These are phyloP conservation scores for Paramormyrops hopkinsi DNA, from an alignment of 2,797 vertebrate genomes.

Conservation along the genomic window DNA sequence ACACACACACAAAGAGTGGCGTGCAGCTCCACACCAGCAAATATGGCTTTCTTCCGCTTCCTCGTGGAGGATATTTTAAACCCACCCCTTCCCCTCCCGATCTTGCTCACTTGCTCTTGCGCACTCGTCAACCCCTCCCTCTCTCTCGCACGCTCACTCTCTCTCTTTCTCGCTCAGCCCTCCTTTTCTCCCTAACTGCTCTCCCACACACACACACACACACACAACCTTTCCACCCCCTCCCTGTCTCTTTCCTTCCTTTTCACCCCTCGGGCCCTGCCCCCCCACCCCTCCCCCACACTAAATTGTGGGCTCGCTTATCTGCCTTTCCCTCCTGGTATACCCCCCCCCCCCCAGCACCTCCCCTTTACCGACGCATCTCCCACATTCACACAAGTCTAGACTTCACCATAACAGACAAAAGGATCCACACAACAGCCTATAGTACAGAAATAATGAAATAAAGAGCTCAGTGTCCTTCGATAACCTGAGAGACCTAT, in stretches of 20 bases:
- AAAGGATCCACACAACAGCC: not conserved
- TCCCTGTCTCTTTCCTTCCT: not conserved
- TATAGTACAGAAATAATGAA: not conserved
- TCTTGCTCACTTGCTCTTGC: constrained; percentile 4
- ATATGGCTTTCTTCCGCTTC: constrained; percentile 22
- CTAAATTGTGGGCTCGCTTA: not conserved
- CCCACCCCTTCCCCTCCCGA: not conserved
- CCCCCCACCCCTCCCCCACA: constrained; percentile 18
- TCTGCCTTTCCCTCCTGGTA: not conserved
- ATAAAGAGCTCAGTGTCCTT: not conserved
- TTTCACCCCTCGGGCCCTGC: not conserved
- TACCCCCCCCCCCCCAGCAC: constrained; percentile 7
- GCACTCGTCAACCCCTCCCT: constrained; percentile 13
- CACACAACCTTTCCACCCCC: constrained; percentile 18
- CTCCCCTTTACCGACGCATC: constrained; percentile 20
- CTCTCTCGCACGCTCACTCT: not conserved
- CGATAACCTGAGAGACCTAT: not conserved
- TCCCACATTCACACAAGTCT: constrained; percentile 29
- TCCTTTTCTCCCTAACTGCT: constrained; percentile 8
- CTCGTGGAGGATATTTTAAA: constrained; percentile 17
- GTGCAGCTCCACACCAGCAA: constrained; percentile 4
- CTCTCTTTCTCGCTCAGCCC: not conserved
- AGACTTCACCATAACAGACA: constrained; percentile 29
- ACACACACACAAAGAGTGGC: constrained; percentile 23
- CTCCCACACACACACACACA: constrained; percentile 29